Percentiles rank a stretch among this genome's conserved stretches.
Evolutionary conservation across 1,140 invertebrate genomes (phyloP).

Genomic region (Lethrus apterus): DNA sequence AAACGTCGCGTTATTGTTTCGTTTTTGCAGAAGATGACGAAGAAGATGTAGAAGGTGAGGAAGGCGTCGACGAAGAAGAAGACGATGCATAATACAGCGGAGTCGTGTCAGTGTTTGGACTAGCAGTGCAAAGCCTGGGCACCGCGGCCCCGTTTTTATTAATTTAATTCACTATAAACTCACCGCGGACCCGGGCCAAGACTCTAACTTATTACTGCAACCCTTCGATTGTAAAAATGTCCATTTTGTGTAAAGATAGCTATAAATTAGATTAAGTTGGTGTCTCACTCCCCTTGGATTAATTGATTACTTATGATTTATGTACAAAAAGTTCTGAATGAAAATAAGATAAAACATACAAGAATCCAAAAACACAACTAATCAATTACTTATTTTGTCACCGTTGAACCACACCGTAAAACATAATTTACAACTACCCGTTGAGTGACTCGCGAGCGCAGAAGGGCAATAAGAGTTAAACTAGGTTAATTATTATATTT

Average conservation of each 20-base stretch:
- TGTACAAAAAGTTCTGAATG: conserved; percentile 15
- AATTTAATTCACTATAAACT: conserved; percentile 19
- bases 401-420: not conserved
- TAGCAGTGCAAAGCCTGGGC: conserved; percentile 12
- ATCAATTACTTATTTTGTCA: conserved; percentile 13
- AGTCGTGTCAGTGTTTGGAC: conserved; percentile 9
- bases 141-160: conserved; percentile 23
- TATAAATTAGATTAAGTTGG: conserved; percentile 43
- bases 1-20: conserved; percentile 3
- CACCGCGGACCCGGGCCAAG: conserved; percentile 19
- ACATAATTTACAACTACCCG: not conserved
- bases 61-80: conserved; percentile 36
- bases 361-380: conserved; percentile 10
- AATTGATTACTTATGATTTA: conserved; percentile 9
- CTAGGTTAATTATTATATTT: conserved; percentile 11
- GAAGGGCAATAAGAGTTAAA: conserved; percentile 35
- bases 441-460: conserved; percentile 16
- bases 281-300: conserved; percentile 13
- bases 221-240: conserved; percentile 42
- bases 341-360: conserved; percentile 5
- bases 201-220: conserved; percentile 38
- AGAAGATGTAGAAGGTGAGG: conserved; percentile 38
- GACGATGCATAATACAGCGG: conserved; percentile 39
- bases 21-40: conserved; percentile 36
- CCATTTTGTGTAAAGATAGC: conserved; percentile 43